Conservation (phyloP, 2,113 vertebrate species). For the Ceyx cyanopectus region DNA sequence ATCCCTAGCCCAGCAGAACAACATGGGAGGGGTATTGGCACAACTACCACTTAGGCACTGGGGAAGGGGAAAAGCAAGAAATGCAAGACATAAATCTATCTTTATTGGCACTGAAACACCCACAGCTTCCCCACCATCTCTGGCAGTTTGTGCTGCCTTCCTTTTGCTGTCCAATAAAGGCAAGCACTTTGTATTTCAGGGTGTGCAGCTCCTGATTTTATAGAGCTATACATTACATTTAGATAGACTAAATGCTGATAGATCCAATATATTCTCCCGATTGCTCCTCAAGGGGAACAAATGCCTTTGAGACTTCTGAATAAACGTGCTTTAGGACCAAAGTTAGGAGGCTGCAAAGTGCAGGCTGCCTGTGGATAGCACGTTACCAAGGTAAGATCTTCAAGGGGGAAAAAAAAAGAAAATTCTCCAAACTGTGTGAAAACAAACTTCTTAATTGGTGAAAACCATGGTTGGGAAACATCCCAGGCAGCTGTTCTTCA, state of each 20-base stretch:
- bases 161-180: background rate
- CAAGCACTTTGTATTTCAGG: background rate
- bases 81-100: background rate
- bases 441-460: conserved; percentile 48
- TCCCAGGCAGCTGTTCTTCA: conserved; percentile 56
- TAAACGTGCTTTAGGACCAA: background rate
- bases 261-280: background rate
- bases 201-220: background rate
- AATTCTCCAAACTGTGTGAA: background rate
- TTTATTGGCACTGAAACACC: background rate
- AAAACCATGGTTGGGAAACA: conserved; percentile 36
- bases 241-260: background rate
- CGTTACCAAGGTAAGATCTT: background rate
- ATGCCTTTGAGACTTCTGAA: background rate
- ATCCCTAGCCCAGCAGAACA: background rate
- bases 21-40: rapidly evolving
- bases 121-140: background rate
- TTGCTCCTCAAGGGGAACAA: background rate
- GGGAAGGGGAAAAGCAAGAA: background rate
- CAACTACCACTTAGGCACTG: background rate
- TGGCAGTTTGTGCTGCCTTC: background rate
- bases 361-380: rapidly evolving
- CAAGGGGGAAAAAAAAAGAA: background rate
- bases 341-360: background rate
- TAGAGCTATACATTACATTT: background rate